Evolutionary conservation across 2,113 vertebrate genomes (phyloP).

Genomic region (Vidua macroura): DNA sequence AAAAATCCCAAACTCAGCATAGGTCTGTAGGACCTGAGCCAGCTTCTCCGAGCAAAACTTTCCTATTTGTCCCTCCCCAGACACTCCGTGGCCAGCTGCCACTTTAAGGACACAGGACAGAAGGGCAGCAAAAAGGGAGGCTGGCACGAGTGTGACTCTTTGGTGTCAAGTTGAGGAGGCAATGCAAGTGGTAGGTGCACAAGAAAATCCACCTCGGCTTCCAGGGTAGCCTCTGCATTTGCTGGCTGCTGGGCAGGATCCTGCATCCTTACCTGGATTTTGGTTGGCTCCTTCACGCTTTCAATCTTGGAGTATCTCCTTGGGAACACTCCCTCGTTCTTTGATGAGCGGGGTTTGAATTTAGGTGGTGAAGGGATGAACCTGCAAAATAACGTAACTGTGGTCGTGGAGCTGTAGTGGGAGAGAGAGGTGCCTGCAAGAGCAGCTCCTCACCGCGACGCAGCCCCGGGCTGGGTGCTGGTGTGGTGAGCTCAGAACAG

Average conservation of each 20-base stretch:
- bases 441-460: background rate
- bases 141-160: rapidly evolving
- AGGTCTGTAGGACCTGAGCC: background rate
- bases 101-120: background rate
- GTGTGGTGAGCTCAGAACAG: background rate
- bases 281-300: rapidly evolving
- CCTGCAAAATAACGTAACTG: background rate
- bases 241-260: background rate
- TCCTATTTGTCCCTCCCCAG: background rate
- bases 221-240: background rate
- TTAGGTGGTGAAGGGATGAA: background rate
- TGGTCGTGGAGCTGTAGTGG: background rate
- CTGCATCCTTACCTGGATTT: background rate
- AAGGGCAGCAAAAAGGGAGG: background rate
- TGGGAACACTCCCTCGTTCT: background rate
- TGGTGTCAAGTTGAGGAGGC: background rate
- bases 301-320: too few species aligned
- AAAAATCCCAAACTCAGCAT: background rate
- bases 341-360: background rate
- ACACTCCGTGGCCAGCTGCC: too few species aligned
- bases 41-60: background rate
- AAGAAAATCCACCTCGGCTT: background rate
- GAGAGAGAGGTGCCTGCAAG: background rate
- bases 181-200: rapidly evolving
- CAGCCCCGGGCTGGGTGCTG: rapidly evolving